phyloP scores from a whole-genome alignment of 2,113 vertebrate genomes.

The Pithys albifrons region DNA sequence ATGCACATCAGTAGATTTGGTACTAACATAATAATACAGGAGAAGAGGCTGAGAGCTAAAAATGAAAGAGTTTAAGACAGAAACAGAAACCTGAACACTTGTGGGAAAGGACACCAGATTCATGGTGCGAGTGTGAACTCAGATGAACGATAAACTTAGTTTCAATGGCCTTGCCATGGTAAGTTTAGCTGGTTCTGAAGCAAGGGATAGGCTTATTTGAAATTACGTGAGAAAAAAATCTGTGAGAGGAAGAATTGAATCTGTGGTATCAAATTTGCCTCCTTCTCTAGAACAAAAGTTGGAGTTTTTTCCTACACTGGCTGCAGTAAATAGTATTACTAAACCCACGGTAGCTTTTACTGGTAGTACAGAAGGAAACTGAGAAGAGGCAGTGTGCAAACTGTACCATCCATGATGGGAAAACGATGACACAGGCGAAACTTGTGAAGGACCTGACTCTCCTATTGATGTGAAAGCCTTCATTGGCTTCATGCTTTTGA shows the following conservation, averaged over 20 bases:
- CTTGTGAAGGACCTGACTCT: not conserved
- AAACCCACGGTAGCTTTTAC: slow-evolving; percentile 40
- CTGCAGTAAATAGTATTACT: slow-evolving; percentile 13
- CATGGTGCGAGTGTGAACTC: not conserved
- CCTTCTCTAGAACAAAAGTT: slow-evolving; percentile 25
- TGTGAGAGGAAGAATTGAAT: not conserved
- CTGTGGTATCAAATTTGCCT: not conserved
- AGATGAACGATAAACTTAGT: not conserved
- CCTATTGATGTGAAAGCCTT: not conserved
- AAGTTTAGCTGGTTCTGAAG: not conserved
- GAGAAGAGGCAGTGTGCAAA: slow-evolving; percentile 6
- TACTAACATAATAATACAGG: not conserved
- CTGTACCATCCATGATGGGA: slow-evolving; percentile 23
- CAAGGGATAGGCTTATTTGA: not conserved
- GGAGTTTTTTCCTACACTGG: slow-evolving; percentile 7
- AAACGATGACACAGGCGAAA: slow-evolving; percentile 27
- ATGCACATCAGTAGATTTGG: not conserved
- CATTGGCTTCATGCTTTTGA: not conserved
- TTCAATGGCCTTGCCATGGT: not conserved
- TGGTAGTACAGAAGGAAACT: slow-evolving; percentile 60
- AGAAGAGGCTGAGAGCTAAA: not conserved
- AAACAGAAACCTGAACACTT: slow-evolving; percentile 38
- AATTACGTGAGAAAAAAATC: not conserved
- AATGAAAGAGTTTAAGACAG: not conserved
- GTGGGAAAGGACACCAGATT: slow-evolving; percentile 33